Evolutionary conservation across 2,888 invertebrate genomes (phyloP), one percentile per base, ranked within the genome.

Genomic region (Ophraella communa): DNA sequence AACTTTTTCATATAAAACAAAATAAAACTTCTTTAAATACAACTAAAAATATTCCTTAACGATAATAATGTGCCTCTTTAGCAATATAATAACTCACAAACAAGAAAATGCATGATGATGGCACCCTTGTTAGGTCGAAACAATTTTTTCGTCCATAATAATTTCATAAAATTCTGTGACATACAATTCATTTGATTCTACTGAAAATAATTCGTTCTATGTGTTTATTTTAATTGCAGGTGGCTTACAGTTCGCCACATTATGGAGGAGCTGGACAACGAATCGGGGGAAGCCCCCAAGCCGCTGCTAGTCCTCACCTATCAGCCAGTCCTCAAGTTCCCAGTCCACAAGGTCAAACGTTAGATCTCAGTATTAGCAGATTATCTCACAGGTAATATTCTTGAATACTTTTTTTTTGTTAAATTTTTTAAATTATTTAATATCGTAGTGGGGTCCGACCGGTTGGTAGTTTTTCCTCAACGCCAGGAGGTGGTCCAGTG

Each of bases 261-360:
- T 91, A 91, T 82, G 89, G 89, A 71, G 62, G 66, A 11, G 66
- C 62, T 7, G 89, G 88, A 74, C 88, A 89, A 79, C 87, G 90
- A 71, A 88, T 89, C 64, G 88, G 89, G 70, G 91, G 91, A 75
- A 92, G 92, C 82, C 93, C 93, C 72, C 93, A 91, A 82, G 92
- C 93, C 65, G 93, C 93, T 73, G 91, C 93, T 71, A 93, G 93
- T 83, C 94, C 94, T 71, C 90, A 90, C 80, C 87, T 91, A 75
- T 89, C 92, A 73, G 91, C 93, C 79, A 93, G 93, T 84, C 93
- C 93, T 71, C 93, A 93, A 86, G 93, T 93, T 84, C 93, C 94
- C 79, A 94, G 93, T 85, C 94, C 94, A 69, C 94, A 94, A 85
- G 94, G 94, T 76, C 94, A 94, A 83, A 94, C 94, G 76, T 87